Conservation (phyloP, 2,113 vertebrate genomes). For the Phaethon lepturus region DNA sequence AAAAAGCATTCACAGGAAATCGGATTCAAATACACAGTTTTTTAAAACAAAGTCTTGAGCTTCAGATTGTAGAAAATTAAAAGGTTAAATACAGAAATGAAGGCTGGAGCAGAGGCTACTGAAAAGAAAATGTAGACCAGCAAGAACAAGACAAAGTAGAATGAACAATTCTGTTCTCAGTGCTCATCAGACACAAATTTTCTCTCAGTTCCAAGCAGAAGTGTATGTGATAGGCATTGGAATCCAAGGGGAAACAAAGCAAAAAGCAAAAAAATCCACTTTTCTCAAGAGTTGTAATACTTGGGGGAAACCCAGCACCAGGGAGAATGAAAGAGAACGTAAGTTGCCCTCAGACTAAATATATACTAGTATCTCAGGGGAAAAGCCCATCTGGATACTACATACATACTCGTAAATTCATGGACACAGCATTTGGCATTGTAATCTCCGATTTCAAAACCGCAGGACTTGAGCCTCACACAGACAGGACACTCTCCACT, state of each 20-base stretch:
- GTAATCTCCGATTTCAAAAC: not conserved
- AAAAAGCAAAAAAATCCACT: not conserved
- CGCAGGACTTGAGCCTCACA: rapidly evolving
- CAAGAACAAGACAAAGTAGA: not conserved
- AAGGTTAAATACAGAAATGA: not conserved
- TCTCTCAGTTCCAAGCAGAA: not conserved
- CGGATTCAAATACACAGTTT: not conserved
- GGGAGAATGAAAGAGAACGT: not conserved
- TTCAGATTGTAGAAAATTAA: not conserved
- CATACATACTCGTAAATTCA: not conserved
- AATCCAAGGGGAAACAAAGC: not conserved
- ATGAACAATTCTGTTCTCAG: not conserved
- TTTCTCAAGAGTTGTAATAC: not conserved
- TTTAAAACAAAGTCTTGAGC: not conserved
- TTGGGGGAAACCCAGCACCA: not conserved
- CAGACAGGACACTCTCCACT: not conserved
- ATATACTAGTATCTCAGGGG: not conserved
- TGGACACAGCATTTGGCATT: not conserved
- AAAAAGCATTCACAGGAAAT: not conserved
- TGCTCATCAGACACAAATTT: not conserved
- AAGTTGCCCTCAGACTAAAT: not conserved
- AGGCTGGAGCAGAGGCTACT: not conserved
- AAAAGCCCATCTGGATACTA: not conserved
- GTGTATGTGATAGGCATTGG: not conserved
- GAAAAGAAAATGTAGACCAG: not conserved